A percentile compares a stretch with the other conserved stretches of the same genome.
Evolutionary conservation across 2,888 invertebrate genomes (phyloP).

Genomic region (Rhaphigaster nebulosa): DNA sequence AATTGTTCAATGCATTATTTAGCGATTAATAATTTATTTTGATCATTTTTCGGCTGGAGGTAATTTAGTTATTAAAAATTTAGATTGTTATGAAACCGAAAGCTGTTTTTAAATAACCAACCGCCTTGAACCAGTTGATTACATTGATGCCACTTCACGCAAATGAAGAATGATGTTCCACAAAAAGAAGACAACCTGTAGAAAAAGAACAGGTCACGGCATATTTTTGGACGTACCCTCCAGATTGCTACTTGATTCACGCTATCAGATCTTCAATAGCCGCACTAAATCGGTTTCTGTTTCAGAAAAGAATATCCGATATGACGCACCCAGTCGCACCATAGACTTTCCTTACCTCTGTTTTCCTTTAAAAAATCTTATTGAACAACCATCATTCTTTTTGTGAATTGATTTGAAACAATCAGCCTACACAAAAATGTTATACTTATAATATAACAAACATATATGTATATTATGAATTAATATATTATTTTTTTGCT

Average conservation of each 20-base stretch:
- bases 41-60: neutral
- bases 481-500: no score
- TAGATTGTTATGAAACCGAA: neutral
- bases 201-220: slow-evolving; percentile 24
- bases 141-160: slow-evolving; percentile 20
- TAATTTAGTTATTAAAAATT: neutral
- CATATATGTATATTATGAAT: no score
- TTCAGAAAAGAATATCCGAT: slow-evolving; percentile 3
- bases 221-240: slow-evolving; percentile 21
- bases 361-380: neutral
- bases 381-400: no score
- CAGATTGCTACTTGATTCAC: slow-evolving; percentile 26
- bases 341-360: neutral
- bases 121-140: slow-evolving; percentile 25
- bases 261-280: slow-evolving; percentile 13
- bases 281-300: slow-evolving; percentile 3
- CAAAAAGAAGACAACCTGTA: slow-evolving; percentile 20
- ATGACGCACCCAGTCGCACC: neutral
- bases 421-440: no score
- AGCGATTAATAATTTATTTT: neutral
- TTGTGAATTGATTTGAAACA: no score
- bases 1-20: no score
- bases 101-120: neutral
- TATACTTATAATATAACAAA: no score
- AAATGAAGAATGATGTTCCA: slow-evolving; percentile 13